Conservation (phyloP, 2,888 invertebrate species). For the Lochmaea crataegi region DNA sequence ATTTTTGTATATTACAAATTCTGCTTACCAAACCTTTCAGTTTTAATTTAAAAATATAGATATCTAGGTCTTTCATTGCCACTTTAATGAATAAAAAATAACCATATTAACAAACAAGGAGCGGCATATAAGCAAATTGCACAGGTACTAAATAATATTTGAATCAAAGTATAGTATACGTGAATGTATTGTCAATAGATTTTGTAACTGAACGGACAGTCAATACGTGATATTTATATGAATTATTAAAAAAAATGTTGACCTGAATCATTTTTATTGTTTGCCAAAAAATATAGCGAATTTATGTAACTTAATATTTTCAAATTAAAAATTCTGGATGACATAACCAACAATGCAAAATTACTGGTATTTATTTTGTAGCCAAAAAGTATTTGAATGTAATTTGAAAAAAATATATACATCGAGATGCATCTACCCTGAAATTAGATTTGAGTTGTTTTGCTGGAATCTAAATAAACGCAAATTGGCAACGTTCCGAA, state of each 20-base stretch:
- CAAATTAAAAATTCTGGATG: too few relatives aligned
- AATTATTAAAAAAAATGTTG: not conserved
- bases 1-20: not conserved
- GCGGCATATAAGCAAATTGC: constrained; percentile 3
- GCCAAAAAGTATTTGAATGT: too few relatives aligned
- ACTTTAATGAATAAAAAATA: constrained; percentile 9
- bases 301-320: too few relatives aligned
- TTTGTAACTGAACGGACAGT: not conserved
- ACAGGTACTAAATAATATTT: not conserved
- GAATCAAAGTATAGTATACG: not conserved
- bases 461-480: too few relatives aligned
- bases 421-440: too few relatives aligned
- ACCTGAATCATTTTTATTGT: too few relatives aligned
- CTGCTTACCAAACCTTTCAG: not conserved
- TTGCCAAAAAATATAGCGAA: too few relatives aligned
- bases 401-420: too few relatives aligned
- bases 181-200: not conserved
- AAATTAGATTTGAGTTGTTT: too few relatives aligned
- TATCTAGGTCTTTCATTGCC: constrained; percentile 6
- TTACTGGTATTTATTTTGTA: too few relatives aligned
- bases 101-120: constrained; percentile 20
- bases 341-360: too few relatives aligned
- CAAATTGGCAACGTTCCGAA: too few relatives aligned
- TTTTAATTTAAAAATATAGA: constrained; percentile 2
- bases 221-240: not conserved